Evolutionary conservation across 2,888 invertebrate species (phyloP).

Genomic region (Ecliptopera silaceata): DNA sequence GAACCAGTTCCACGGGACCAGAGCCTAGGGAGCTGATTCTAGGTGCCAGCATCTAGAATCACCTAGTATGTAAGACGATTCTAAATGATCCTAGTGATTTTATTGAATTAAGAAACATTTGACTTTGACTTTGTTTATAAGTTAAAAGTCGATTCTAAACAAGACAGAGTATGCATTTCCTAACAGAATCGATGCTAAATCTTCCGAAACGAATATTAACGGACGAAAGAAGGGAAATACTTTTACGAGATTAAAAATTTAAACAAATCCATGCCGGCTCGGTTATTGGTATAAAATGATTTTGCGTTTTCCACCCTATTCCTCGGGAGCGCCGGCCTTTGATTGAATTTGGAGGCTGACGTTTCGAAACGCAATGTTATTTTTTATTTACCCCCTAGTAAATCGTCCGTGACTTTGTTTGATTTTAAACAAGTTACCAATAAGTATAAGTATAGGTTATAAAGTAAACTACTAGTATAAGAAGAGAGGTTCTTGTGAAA

Average conservation of each 20-base stretch:
- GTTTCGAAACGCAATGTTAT: conserved; percentile 29
- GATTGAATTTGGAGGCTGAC: conserved; percentile 34
- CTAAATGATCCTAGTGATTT: too few relatives aligned
- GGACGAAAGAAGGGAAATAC: conserved; percentile 35
- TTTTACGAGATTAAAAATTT: conserved; percentile 59
- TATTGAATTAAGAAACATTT: too few relatives aligned
- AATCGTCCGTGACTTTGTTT: neutral
- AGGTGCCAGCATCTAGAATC: too few relatives aligned
- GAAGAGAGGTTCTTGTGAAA: too few relatives aligned
- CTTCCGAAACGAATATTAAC: conserved; percentile 52
- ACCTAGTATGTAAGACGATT: too few relatives aligned
- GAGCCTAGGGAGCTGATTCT: too few relatives aligned
- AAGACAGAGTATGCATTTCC: too few relatives aligned
- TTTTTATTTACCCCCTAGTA: conserved; percentile 1
- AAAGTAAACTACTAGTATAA: too few relatives aligned
- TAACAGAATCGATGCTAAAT: conserved; percentile 31
- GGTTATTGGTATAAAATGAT: conserved; percentile 64
- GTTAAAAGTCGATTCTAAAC: too few relatives aligned
- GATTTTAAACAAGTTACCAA: neutral
- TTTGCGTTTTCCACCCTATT: conserved; percentile 55
- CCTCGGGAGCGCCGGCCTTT: conserved; percentile 3
- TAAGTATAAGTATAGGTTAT: too few relatives aligned
- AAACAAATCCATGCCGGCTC: conserved; percentile 52
- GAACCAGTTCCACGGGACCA: too few relatives aligned
- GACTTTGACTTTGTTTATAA: too few relatives aligned